Conservation (phyloP, 2,888 invertebrate genomes). For the Syrista parreyssii region DNA sequence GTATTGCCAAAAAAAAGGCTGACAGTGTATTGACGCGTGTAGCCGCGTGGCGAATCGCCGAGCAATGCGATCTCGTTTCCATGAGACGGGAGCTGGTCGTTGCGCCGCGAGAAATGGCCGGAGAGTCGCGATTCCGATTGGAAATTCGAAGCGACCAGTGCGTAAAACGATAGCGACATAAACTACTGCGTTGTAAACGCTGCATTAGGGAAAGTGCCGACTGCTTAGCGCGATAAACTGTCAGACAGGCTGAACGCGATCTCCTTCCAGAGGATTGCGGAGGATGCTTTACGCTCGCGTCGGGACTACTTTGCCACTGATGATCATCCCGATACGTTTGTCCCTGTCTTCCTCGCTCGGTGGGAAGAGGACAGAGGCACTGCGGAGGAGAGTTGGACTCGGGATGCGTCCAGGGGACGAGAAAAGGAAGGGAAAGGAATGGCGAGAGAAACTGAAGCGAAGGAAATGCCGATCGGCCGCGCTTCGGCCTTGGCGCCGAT, state of each 20-base stretch:
- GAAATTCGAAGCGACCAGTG: conserved; percentile 17
- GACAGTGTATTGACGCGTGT: neutral
- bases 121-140: conserved; percentile 6
- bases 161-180: neutral
- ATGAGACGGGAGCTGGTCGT: neutral
- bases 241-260: neutral
- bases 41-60: neutral
- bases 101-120: too few relatives aligned
- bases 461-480: neutral
- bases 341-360: neutral
- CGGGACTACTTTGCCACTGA: neutral
- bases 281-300: neutral
- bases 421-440: neutral
- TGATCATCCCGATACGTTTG: neutral
- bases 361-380: neutral
- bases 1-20: neutral
- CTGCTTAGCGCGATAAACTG: conserved; percentile 38
- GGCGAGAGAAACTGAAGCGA: neutral
- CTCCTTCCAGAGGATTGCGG: neutral
- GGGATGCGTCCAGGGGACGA: too few relatives aligned
- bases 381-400: neutral
- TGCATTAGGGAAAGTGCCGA: conserved; percentile 46
- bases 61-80: neutral
- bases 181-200: conserved; percentile 30
- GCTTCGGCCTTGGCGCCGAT: neutral